Evolutionary conservation across 2,113 vertebrate species (phyloP).

Genomic region (Cettia cetti): DNA sequence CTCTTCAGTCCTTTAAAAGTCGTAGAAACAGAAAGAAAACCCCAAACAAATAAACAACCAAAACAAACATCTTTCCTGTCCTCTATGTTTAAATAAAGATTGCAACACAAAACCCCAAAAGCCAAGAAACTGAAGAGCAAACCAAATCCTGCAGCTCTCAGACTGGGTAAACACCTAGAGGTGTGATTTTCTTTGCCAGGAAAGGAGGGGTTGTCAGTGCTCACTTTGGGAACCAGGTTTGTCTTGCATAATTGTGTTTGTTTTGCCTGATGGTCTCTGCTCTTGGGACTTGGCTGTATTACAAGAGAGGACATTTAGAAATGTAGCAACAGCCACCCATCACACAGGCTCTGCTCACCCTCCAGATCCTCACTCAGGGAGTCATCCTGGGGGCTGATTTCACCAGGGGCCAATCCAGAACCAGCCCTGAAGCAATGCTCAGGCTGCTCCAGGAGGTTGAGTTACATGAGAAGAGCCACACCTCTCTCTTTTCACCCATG

Average conservation of each 20-base stretch:
- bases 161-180: neutral
- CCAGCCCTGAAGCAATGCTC: neutral
- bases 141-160: neutral
- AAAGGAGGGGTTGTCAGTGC: neutral
- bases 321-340: neutral
- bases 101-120: neutral
- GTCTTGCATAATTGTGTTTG: neutral
- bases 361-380: neutral
- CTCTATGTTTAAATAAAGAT: neutral
- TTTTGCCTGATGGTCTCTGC: neutral
- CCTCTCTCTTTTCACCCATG: neutral
- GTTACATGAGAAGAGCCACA: neutral
- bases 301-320: neutral
- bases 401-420: neutral
- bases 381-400: neutral
- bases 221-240: neutral
- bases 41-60: conserved; percentile 16
- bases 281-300: neutral
- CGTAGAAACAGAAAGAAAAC: conserved; percentile 4
- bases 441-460: neutral
- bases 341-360: neutral
- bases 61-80: neutral
- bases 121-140: neutral
- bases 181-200: neutral
- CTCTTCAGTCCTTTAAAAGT: neutral